Evolutionary conservation across 2,113 vertebrate genomes (phyloP).

Genomic region (Scatophagus argus): DNA sequence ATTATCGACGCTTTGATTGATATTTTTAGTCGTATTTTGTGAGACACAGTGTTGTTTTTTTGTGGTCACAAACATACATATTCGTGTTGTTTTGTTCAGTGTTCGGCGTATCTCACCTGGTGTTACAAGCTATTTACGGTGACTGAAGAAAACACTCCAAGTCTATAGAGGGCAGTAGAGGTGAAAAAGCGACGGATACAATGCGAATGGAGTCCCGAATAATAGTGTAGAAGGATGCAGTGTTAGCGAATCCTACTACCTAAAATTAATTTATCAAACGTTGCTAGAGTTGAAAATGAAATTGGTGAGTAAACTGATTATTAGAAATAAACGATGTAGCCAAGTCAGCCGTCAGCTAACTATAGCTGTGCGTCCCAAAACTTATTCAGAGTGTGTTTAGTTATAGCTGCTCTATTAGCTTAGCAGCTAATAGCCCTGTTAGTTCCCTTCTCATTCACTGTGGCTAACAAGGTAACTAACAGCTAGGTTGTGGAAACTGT

Average conservation of each 20-base stretch:
- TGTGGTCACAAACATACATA: background rate
- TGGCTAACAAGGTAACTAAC: background rate
- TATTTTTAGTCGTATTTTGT: accelerated
- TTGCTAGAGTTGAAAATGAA: constrained; percentile 61
- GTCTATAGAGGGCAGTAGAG: constrained; percentile 42
- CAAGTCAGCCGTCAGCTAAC: background rate
- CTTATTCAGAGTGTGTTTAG: background rate
- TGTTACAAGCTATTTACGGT: accelerated
- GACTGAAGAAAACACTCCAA: background rate
- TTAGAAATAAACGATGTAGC: accelerated
- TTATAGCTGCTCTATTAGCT: constrained; percentile 10
- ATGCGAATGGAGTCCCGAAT: background rate
- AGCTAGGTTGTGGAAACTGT: background rate
- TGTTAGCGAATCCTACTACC: background rate
- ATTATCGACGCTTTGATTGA: background rate
- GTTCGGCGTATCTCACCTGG: accelerated
- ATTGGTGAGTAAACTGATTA: constrained; percentile 63
- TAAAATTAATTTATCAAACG: background rate
- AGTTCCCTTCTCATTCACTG: background rate
- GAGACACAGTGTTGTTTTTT: background rate
- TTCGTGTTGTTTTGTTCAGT: background rate
- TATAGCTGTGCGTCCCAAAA: too few species aligned
- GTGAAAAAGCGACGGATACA: accelerated
- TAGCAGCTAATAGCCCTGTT: background rate
- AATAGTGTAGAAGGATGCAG: background rate